phyloP scores from a whole-genome alignment of 2,797 vertebrate species.

The Pipistrellus pygmaeus region DNA sequence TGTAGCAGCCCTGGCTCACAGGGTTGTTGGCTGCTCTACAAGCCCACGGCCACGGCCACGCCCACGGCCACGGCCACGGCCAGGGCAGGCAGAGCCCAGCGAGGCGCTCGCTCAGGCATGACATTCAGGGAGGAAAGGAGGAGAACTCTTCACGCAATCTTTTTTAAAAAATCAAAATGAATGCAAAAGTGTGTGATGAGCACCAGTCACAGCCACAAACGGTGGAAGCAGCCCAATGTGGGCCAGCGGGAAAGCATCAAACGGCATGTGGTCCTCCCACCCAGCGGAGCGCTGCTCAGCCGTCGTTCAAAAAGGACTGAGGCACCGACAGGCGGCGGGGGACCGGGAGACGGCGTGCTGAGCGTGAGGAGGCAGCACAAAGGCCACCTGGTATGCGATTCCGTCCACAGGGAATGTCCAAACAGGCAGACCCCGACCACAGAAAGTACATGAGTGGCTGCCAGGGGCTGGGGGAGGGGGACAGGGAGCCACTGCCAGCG shows the following conservation, averaged over 20 bases:
- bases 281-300: too few species aligned
- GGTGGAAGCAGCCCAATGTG: not conserved
- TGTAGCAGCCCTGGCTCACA: rapidly evolving
- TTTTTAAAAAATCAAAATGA: not conserved
- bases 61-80: too few species aligned
- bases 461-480: too few species aligned
- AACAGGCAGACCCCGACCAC: not conserved
- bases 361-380: not conserved
- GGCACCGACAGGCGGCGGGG: rapidly evolving
- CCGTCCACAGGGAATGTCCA: too few species aligned
- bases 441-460: too few species aligned
- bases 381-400: not conserved
- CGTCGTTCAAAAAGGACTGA: not conserved
- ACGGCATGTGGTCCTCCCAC: not conserved
- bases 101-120: not conserved
- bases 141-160: not conserved
- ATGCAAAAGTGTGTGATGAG: not conserved
- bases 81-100: not conserved
- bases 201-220: not conserved
- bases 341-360: not conserved
- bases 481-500: not conserved
- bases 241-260: not conserved
- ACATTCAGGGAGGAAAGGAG: not conserved
- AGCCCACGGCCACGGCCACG: not conserved
- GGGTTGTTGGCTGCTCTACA: not conserved